Conservation (phyloP, 1,140 invertebrate species). For the Orussus abietinus region DNA sequence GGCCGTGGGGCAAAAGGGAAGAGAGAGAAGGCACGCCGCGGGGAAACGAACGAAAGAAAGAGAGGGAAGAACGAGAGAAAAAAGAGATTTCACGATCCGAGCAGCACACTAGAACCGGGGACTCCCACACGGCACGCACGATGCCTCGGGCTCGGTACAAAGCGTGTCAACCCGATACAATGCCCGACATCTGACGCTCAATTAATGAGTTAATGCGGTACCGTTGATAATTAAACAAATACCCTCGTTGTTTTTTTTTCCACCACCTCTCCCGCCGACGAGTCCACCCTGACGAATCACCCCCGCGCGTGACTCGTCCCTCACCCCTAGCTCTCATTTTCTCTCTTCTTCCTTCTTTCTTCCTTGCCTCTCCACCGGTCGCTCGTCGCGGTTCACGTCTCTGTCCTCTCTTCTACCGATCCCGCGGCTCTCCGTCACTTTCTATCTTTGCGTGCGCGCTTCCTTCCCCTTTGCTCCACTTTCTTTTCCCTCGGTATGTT, state of each 20-base stretch:
- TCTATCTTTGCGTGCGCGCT: too few species aligned
- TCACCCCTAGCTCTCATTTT: slow-evolving; percentile 1
- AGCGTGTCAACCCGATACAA: slow-evolving; percentile 50
- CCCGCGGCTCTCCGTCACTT: too few species aligned
- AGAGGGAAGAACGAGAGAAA: slow-evolving; percentile 14
- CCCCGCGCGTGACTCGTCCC: slow-evolving; percentile 6
- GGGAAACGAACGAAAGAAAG: slow-evolving; percentile 14
- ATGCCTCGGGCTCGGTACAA: slow-evolving; percentile 31
- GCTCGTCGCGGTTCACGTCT: background rate
- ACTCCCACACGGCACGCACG: slow-evolving; percentile 24
- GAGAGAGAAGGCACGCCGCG: slow-evolving; percentile 18
- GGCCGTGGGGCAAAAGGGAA: slow-evolving; percentile 5
- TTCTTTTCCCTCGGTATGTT: too few species aligned
- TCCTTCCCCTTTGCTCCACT: too few species aligned
- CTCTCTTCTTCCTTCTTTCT: slow-evolving; percentile 17
- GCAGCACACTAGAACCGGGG: slow-evolving; percentile 7
- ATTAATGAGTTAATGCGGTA: slow-evolving; percentile 55
- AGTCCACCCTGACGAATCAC: slow-evolving; percentile 3
- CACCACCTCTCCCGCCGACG: slow-evolving; percentile 15
- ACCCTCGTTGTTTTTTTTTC: slow-evolving; percentile 19
- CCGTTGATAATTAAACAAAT: slow-evolving; percentile 54
- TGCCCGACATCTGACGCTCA: slow-evolving; percentile 50
- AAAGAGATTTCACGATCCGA: slow-evolving; percentile 10
- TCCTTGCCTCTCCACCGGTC: background rate
- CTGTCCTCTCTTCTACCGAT: too few species aligned